Conservation (phyloP, 2,888 invertebrate species). For the Hirtodrosophila duncani region DNA sequence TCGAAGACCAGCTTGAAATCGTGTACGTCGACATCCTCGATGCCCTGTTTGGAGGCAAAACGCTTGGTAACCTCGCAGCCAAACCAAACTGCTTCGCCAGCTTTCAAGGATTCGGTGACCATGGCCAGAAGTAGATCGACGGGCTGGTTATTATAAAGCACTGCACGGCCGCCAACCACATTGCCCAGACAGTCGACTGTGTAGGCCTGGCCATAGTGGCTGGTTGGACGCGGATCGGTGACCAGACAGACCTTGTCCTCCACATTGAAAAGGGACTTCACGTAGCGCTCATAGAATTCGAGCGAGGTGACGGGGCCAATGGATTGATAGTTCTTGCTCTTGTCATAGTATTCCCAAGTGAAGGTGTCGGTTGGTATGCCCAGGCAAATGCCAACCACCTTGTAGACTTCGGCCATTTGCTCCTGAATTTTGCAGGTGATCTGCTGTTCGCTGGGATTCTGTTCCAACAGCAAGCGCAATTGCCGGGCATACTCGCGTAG, state of each 20-base stretch:
- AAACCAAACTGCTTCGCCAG: conserved; percentile 94
- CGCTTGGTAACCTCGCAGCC: conserved; percentile 92
- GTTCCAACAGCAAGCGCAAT: conserved; percentile 82
- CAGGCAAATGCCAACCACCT: conserved; percentile 90
- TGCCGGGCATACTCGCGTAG: conserved; percentile 89
- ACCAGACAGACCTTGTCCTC: conserved; percentile 93
- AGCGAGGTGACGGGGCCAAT: conserved; percentile 87
- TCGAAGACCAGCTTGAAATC: conserved; percentile 91
- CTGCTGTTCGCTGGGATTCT: conserved; percentile 82
- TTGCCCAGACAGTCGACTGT: conserved; percentile 94
- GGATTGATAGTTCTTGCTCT: conserved; percentile 85
- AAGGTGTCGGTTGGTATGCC: conserved; percentile 88
- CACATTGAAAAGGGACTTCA: conserved; percentile 88
- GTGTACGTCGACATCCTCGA: conserved; percentile 88
- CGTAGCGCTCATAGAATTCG: conserved; percentile 88
- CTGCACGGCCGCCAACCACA: conserved; percentile 87
- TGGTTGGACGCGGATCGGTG: conserved; percentile 89
- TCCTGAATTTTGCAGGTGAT: conserved; percentile 82
- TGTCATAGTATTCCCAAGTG: conserved; percentile 91
- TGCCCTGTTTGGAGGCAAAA: conserved; percentile 87
- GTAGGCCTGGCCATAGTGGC: conserved; percentile 88
- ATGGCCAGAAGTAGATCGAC: conserved; percentile 86
- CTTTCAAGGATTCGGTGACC: conserved; percentile 86
- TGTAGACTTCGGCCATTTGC: conserved; percentile 87
- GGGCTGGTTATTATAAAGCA: conserved; percentile 93